Evolutionary conservation across 2,113 vertebrate species (phyloP).

Genomic region (Varanus salvator): DNA sequence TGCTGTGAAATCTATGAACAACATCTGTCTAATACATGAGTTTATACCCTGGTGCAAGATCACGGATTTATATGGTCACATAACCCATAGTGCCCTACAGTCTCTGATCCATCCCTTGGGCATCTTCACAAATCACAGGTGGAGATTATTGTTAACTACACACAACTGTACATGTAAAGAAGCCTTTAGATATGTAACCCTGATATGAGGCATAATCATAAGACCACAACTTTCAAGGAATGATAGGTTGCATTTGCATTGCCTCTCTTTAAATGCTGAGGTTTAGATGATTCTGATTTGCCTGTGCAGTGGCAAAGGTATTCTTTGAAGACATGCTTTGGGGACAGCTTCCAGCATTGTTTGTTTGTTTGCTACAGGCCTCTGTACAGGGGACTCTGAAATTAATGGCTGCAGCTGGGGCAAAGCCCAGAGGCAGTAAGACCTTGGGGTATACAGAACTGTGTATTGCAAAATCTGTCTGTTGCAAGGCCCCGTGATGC

Average conservation of each 20-base stretch:
- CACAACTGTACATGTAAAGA: not conserved
- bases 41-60: not conserved
- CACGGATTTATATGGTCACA: not conserved
- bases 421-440: not conserved
- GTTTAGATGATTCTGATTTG: not conserved
- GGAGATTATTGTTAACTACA: not conserved
- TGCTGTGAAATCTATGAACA: not conserved
- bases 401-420: not conserved
- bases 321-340: not conserved
- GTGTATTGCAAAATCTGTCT: conserved; percentile 15
- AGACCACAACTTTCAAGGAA: not conserved
- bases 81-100: not conserved
- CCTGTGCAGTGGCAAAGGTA: not conserved
- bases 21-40: not conserved
- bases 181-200: not conserved
- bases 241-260: not conserved
- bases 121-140: not conserved
- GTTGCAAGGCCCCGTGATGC: not conserved
- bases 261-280: not conserved
- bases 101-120: not conserved
- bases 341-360: not conserved
- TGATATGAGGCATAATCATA: not conserved
- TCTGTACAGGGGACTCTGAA: not conserved
- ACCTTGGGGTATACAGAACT: not conserved
- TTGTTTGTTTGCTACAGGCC: not conserved